Conservation (phyloP, 2,113 vertebrate species). For the Leuciscus idus region DNA sequence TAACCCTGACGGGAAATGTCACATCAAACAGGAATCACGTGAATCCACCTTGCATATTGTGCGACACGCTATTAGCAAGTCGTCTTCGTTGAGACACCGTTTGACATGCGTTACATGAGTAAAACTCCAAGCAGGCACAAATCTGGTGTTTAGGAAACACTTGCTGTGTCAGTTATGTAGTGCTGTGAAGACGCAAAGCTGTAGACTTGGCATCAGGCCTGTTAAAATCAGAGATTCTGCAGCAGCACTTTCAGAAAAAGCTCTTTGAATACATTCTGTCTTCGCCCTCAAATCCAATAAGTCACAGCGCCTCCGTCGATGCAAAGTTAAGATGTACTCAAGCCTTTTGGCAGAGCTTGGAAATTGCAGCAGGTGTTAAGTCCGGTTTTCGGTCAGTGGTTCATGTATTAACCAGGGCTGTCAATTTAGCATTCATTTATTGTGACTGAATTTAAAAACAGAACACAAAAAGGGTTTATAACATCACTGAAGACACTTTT, state of each 20-base stretch:
- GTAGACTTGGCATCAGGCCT: conserved; percentile 1
- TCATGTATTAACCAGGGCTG: background rate
- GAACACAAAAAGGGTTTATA: background rate
- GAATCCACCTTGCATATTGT: conserved; percentile 41
- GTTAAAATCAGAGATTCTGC: conserved; percentile 17
- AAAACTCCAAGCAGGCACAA: conserved; percentile 19
- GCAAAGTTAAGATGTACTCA: conserved; percentile 24
- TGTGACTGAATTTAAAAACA: background rate
- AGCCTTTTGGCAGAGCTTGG: conserved; percentile 20
- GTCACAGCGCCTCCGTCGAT: background rate
- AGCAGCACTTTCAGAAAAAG: background rate
- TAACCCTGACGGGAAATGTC: conserved; percentile 57
- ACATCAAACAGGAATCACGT: conserved; percentile 47
- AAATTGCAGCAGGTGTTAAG: conserved; percentile 29
- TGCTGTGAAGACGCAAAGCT: conserved; percentile 2
- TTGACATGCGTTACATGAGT: conserved; percentile 35
- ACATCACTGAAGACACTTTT: background rate
- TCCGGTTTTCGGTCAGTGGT: background rate
- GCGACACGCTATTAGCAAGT: conserved; percentile 37
- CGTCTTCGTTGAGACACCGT: conserved; percentile 25
- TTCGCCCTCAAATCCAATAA: conserved; percentile 27
- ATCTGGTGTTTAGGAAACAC: conserved; percentile 32
- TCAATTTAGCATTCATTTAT: background rate
- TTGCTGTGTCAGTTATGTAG: conserved; percentile 38
- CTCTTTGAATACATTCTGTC: background rate